These are phyloP conservation scores for Seriola dumerili DNA, from an alignment of 2,113 vertebrate genomes.

Conservation along the genomic window DNA sequence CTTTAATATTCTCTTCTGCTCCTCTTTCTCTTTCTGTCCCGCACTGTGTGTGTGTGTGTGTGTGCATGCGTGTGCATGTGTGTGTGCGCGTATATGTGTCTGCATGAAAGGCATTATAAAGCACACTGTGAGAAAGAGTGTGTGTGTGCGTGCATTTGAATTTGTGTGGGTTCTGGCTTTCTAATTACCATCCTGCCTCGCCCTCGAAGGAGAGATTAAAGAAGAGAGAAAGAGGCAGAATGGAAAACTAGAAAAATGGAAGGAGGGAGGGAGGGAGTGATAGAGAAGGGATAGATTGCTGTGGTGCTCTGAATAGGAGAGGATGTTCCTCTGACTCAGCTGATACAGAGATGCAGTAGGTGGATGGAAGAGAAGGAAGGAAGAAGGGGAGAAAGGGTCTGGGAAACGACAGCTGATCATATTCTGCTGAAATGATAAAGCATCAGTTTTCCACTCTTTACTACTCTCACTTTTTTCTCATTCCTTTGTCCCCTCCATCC, in stretches of 20 bases:
- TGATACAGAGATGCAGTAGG: constrained; percentile 18
- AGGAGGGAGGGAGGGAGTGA: neutral
- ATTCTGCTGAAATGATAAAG: constrained; percentile 50
- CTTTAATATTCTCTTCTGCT: constrained; percentile 57
- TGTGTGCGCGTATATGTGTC: neutral
- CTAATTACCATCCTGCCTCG: constrained; percentile 40
- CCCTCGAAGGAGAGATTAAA: constrained; percentile 51
- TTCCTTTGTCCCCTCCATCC: neutral
- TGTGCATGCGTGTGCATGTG: constrained; percentile 11
- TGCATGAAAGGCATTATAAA: constrained; percentile 2
- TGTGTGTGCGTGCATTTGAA: neutral
- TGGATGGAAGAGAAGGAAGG: neutral
- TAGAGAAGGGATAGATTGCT: neutral
- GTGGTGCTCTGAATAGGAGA: constrained; percentile 4
- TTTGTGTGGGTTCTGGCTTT: neutral
- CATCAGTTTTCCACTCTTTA: constrained; percentile 25
- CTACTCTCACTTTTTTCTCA: neutral
- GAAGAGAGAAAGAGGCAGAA: neutral
- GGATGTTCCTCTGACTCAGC: constrained; percentile 39
- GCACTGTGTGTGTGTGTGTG: neutral
- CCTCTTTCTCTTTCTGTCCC: constrained; percentile 30
- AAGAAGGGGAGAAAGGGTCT: neutral
- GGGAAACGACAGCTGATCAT: constrained; percentile 39
- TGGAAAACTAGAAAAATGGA: neutral
- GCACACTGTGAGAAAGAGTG: neutral